phyloP scores from a whole-genome alignment of 2,113 vertebrate species.

The Rhegmatorhina hoffmannsi region DNA sequence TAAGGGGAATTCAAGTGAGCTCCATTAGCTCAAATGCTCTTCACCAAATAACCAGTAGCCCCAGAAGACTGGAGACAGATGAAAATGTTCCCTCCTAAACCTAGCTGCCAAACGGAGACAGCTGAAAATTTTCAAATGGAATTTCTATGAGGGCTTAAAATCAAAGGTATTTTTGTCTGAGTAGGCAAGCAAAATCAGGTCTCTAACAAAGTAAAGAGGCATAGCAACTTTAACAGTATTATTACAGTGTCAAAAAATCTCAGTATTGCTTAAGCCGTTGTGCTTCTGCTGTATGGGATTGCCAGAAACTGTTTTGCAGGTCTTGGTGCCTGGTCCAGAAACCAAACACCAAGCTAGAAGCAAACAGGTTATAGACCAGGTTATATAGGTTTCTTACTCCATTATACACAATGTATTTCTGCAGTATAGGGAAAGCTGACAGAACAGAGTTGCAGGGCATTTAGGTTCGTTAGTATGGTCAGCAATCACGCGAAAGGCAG shows the following conservation, averaged over 20 bases:
- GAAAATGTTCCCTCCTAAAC: conserved; percentile 29
- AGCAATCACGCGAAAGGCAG: conserved; percentile 14
- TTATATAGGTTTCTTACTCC: background rate
- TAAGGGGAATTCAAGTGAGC: conserved; percentile 45
- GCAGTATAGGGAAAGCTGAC: background rate
- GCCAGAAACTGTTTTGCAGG: background rate
- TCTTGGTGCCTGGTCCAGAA: background rate
- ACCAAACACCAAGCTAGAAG: background rate
- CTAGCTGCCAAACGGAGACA: conserved; percentile 4
- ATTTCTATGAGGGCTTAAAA: conserved; percentile 36
- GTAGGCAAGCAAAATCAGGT: background rate
- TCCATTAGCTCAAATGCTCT: conserved; percentile 58
- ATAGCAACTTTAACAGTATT: background rate
- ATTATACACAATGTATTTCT: background rate
- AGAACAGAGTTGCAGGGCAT: background rate
- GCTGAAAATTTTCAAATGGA: conserved; percentile 49
- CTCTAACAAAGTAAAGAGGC: background rate
- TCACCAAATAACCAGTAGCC: conserved; percentile 56
- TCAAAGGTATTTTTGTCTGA: conserved; percentile 20
- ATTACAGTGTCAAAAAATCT: background rate
- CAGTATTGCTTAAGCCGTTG: background rate
- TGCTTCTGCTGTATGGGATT: background rate
- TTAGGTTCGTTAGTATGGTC: background rate
- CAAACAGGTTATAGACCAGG: background rate
- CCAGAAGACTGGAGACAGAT: conserved; percentile 14